These are phyloP conservation scores for Spodoptera litura DNA, from an alignment of 1,140 invertebrate species.

Conservation along the genomic window DNA sequence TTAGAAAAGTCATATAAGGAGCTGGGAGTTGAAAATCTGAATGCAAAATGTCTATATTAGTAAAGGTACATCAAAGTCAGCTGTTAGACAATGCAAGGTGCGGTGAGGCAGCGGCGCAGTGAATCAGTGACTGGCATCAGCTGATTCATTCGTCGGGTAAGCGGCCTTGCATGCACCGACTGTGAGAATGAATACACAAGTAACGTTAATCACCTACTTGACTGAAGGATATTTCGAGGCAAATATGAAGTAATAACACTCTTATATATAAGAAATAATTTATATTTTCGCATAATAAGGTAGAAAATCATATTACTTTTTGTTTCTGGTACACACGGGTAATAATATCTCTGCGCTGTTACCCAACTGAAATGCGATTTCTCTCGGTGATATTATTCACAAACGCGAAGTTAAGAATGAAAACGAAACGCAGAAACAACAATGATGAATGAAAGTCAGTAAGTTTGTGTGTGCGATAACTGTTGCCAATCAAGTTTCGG, in stretches of 20 bases:
- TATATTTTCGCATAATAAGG: slow-evolving; percentile 16
- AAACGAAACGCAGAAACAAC: slow-evolving; percentile 40
- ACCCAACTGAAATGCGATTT: slow-evolving; percentile 7
- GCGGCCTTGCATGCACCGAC: slow-evolving; percentile 75
- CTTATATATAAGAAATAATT: slow-evolving; percentile 41
- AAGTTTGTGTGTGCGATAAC: slow-evolving; percentile 70
- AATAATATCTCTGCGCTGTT: slow-evolving; percentile 18
- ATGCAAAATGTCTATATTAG: slow-evolving; percentile 39
- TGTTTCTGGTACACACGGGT: slow-evolving; percentile 28
- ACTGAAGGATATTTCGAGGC: slow-evolving; percentile 55
- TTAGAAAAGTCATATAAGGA: slow-evolving; percentile 21
- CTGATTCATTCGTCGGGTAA: slow-evolving; percentile 71
- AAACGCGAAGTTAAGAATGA: slow-evolving; percentile 37
- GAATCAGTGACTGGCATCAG: slow-evolving; percentile 64
- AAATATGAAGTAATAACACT: slow-evolving; percentile 49
- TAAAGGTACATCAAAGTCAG: slow-evolving; percentile 55
- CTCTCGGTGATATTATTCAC: slow-evolving; percentile 37
- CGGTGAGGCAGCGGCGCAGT: slow-evolving; percentile 51
- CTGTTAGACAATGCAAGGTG: slow-evolving; percentile 63
- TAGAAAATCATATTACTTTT: slow-evolving; percentile 34
- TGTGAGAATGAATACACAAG: slow-evolving; percentile 56
- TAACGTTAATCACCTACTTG: slow-evolving; percentile 54
- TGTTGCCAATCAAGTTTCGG: slow-evolving; percentile 79
- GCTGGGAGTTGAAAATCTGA: slow-evolving; percentile 25
- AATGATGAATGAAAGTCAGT: slow-evolving; percentile 48